A percentile compares a stretch with the other conserved stretches of the same genome.
Evolutionary conservation across 2,113 vertebrate species (phyloP).

Genomic region (Scytalopus superciliaris): DNA sequence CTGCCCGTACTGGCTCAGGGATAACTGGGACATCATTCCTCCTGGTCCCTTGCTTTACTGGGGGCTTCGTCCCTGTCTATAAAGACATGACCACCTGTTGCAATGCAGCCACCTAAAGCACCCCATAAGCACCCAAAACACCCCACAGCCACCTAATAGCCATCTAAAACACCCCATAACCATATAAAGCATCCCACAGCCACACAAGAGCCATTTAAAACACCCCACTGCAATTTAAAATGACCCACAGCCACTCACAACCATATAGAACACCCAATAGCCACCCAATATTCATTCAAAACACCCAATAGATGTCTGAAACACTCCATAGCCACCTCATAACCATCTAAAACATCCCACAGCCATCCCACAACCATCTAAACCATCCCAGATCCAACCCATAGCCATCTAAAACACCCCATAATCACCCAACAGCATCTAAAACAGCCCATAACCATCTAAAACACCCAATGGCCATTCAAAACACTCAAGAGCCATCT

Average conservation of each 20-base stretch:
- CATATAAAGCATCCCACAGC: rapidly evolving
- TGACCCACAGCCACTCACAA: rapidly evolving
- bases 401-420: not conserved
- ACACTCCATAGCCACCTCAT: no score
- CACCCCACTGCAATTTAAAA: rapidly evolving
- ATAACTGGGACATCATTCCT: rapidly evolving
- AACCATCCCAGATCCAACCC: not conserved
- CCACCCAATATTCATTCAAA: no score
- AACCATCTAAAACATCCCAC: not conserved
- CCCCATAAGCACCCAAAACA: not conserved
- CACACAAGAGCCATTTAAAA: rapidly evolving
- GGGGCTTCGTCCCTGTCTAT: rapidly evolving
- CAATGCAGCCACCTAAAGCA: rapidly evolving
- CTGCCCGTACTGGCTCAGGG: not conserved
- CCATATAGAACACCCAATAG: not conserved
- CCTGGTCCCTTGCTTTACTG: no score
- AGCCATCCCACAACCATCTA: not conserved
- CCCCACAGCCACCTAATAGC: no score
- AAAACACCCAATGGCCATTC: not conserved
- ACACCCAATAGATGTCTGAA: no score
- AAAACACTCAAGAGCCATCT: no score
- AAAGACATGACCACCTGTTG: rapidly evolving
- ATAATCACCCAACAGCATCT: no score
- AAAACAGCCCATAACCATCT: no score
- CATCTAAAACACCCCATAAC: no score